phyloP scores from a whole-genome alignment of 1,140 invertebrate genomes.

The Brachionus calyciflorus region DNA sequence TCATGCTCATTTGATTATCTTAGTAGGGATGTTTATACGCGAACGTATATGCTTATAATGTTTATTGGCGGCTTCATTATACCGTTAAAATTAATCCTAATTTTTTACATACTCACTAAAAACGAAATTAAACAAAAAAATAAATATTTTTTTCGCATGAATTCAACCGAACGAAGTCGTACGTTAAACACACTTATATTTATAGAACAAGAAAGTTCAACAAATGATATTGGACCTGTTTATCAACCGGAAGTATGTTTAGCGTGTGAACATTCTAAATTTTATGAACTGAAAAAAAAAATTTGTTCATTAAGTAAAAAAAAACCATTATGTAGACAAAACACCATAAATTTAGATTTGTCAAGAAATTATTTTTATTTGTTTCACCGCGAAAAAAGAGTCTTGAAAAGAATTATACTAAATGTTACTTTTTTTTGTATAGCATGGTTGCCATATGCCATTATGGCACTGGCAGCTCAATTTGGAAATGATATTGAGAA shows the following conservation, averaged over 20 bases:
- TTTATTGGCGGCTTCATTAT: constrained; percentile 18
- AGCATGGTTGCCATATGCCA: constrained; percentile 14
- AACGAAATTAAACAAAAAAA: constrained; percentile 21
- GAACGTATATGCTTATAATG: constrained; percentile 21
- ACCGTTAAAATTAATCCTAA: background rate
- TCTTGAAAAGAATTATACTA: constrained; percentile 6
- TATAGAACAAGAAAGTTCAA: background rate
- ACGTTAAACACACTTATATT: background rate
- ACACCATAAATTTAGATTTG: background rate
- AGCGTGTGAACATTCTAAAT: background rate
- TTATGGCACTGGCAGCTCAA: background rate
- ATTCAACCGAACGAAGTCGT: background rate
- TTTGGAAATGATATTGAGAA: constrained; percentile 7
- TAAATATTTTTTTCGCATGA: constrained; percentile 27
- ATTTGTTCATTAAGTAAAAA: background rate
- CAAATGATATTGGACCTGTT: background rate
- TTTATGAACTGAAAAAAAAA: background rate
- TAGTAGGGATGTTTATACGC: background rate
- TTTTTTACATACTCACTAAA: constrained; percentile 23
- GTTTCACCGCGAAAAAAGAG: constrained; percentile 24
- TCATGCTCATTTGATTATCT: constrained; percentile 46
- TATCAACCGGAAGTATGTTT: background rate
- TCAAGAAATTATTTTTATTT: constrained; percentile 2
- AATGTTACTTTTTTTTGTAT: constrained; percentile 26
- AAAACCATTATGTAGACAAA: background rate